phyloP scores from a whole-genome alignment of 2,113 vertebrate species.

The Gymnorhina tibicen region DNA sequence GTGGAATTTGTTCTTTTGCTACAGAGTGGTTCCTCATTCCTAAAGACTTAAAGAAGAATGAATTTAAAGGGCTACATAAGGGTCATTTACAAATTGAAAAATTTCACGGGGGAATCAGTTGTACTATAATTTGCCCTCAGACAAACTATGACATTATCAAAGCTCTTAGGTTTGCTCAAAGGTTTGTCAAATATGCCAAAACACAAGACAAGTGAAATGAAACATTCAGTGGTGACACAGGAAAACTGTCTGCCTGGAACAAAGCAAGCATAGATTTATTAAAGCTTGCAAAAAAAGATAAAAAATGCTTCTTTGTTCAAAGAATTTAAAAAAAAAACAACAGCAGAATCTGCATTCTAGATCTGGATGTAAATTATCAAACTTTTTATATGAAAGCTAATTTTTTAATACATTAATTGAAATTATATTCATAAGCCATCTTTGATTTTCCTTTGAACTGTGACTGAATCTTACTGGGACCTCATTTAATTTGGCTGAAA shows the following conservation, averaged over 20 bases:
- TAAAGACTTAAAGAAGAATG: neutral
- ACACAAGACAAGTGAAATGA: neutral
- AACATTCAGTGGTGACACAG: neutral
- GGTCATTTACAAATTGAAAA: neutral
- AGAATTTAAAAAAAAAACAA: neutral
- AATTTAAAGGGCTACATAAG: neutral
- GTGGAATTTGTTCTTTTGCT: neutral
- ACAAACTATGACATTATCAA: neutral
- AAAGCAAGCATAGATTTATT: neutral
- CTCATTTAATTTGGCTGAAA: neutral
- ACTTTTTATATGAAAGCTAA: neutral
- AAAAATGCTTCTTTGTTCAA: neutral
- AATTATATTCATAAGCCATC: neutral
- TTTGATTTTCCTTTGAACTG: neutral
- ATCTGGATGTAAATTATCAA: neutral
- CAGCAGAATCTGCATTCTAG: neutral
- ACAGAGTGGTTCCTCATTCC: neutral
- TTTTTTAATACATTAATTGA: neutral
- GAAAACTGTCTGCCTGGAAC: neutral
- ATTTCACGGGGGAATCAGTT: neutral
- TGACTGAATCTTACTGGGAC: neutral
- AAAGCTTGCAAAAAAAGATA: neutral
- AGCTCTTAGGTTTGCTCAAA: neutral
- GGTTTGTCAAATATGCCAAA: neutral
- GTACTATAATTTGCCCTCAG: neutral